Evolutionary conservation across 2,888 invertebrate genomes (phyloP), one percentile per base, ranked within the genome.

Genomic region (Dendrolimus houi): DNA sequence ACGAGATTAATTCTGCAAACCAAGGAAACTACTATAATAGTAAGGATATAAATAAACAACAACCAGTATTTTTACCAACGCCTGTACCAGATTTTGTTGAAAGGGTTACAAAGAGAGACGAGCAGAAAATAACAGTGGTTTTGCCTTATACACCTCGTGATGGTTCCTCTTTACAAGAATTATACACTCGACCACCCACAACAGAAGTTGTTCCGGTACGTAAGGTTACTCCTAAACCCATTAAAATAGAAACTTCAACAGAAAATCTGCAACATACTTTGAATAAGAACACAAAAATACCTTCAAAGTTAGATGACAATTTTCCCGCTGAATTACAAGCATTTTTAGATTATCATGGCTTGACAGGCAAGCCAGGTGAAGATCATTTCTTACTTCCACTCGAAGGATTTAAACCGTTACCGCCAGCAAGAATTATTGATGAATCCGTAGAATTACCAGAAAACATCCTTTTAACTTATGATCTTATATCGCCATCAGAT

Each of bases 171-270:
- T 80, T 94, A 56, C 92, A 93, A 69, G 94, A 94, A 65, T 75
- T 94, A 1, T 94, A 92, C 68, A 94, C 94, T 2, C 93, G 92
- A 74, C 92, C 93, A 54, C 94, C 95, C 1, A 83, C 94, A 61
- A 90, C 93, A 1, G 91, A 92, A 72, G 87, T 94, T 54, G 82
- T 94, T 1, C 75, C 80, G 40, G 81, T 77, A 60, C 70, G 77
- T 3, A 75, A 78, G 57, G 69, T 78, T 2, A 81, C 82, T n/a
- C 72, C 78, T 3, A 83, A 73, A 62, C 76, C 83, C 41, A 56
- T 64, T 0, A 75, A 69, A 58, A 61, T 63, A 9, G 55, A 69
- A n/a, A 77, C 68, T 57, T 59, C 69, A 1, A 72, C 68, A 59
- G 64, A 70, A 41, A 76, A 78, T 55, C 61, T 77, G n/a, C 64